These are phyloP conservation scores for Gymnoscelis rufifasciata DNA, from an alignment of 2,888 invertebrate genomes.

Conservation along the genomic window DNA sequence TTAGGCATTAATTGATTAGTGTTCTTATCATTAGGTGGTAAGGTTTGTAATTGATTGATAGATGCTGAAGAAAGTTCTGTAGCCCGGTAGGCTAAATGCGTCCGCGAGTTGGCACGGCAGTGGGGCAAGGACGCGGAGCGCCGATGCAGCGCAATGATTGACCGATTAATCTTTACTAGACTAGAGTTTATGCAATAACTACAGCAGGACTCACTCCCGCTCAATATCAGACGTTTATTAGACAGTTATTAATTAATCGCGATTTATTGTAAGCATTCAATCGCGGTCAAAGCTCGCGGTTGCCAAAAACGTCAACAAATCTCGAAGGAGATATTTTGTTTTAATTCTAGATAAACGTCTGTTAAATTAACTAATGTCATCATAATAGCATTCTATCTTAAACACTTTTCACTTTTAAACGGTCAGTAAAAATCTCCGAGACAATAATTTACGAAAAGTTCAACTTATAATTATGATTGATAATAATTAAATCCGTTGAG, in stretches of 20 bases:
- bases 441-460: too few relatives aligned
- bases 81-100: slow-evolving; percentile 68
- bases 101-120: slow-evolving; percentile 64
- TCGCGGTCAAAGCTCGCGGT: background rate
- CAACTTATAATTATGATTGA: too few relatives aligned
- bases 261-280: slow-evolving; percentile 2
- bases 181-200: slow-evolving; percentile 31
- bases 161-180: slow-evolving; percentile 66
- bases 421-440: too few relatives aligned
- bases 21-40: slow-evolving; percentile 41
- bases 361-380: too few relatives aligned
- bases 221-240: slow-evolving; percentile 10
- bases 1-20: slow-evolving; percentile 31
- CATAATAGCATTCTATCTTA: too few relatives aligned
- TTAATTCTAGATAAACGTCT: too few relatives aligned
- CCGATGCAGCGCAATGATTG: slow-evolving; percentile 71
- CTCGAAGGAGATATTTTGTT: background rate
- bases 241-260: slow-evolving; percentile 5
- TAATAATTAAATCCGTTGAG: too few relatives aligned
- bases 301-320: slow-evolving; percentile 1
- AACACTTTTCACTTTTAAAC: too few relatives aligned
- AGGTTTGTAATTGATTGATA: slow-evolving; percentile 53
- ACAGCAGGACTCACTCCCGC: slow-evolving; percentile 10
- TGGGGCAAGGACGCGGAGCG: slow-evolving; percentile 74
- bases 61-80: slow-evolving; percentile 55